phyloP scores from a whole-genome alignment of 1,140 invertebrate genomes.

The Bombyx mandarina region DNA sequence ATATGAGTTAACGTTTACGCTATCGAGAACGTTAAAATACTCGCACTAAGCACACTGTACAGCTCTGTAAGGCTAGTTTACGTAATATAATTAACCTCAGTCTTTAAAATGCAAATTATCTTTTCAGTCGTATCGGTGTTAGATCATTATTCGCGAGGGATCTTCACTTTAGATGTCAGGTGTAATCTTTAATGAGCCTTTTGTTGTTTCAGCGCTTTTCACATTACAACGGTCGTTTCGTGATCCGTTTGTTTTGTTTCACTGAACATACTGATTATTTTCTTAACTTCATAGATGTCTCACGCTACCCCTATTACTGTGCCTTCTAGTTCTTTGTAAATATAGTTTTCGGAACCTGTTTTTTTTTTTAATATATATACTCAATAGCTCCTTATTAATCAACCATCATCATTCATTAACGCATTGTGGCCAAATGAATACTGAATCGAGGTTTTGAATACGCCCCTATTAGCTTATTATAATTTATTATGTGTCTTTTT shows the following conservation, averaged over 20 bases:
- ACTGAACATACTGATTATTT: no score
- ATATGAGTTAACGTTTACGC: no score
- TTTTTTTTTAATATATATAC: no score
- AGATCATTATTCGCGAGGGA: slow-evolving; percentile 25
- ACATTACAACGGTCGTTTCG: no score
- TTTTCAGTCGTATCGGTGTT: slow-evolving; percentile 37
- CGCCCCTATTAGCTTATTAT: slow-evolving; percentile 26
- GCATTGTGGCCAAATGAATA: slow-evolving; percentile 4
- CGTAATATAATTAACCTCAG: slow-evolving; percentile 37
- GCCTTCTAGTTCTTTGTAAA: slow-evolving; percentile 61
- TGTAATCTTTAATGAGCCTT: no score
- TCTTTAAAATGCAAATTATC: slow-evolving; percentile 28
- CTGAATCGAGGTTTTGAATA: slow-evolving; percentile 26
- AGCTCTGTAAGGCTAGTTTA: slow-evolving; percentile 29
- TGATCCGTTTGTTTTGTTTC: no score
- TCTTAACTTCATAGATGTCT: slow-evolving; percentile 5
- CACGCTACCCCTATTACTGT: slow-evolving; percentile 54
- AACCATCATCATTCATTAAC: no score
- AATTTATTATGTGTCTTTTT: slow-evolving; percentile 3
- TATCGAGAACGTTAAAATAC: not conserved
- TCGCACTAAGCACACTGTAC: slow-evolving; percentile 18
- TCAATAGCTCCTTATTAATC: no score
- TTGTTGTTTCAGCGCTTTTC: no score
- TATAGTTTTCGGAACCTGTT: slow-evolving; percentile 19
- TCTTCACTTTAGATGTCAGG: slow-evolving; percentile 7